Percentiles rank a stretch among this genome's conserved stretches.
These are phyloP conservation scores for Lithobius niger DNA, from an alignment of 1,140 invertebrate species.

Conservation along the genomic window DNA sequence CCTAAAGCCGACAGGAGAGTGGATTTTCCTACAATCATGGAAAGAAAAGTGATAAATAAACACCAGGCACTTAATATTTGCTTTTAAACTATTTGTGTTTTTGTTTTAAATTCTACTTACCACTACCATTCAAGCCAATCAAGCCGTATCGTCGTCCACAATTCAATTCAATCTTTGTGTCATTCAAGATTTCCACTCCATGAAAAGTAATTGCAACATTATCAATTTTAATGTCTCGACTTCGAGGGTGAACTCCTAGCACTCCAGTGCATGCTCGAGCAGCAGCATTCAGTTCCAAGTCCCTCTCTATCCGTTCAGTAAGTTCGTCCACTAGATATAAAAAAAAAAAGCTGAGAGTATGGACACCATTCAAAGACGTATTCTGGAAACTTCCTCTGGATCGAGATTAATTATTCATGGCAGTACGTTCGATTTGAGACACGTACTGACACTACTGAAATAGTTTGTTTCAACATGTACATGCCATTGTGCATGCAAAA, in stretches of 20 bases:
- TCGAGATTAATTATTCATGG: too few species aligned
- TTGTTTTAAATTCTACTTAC: constrained; percentile 37
- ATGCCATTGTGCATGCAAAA: too few species aligned
- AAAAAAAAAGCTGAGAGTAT: neutral
- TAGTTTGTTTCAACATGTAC: too few species aligned
- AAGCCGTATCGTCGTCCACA: constrained; percentile 92
- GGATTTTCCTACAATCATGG: constrained; percentile 56
- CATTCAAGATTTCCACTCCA: constrained; percentile 85
- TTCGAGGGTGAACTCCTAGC: constrained; percentile 83
- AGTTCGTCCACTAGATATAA: constrained; percentile 49
- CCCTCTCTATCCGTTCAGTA: constrained; percentile 74
- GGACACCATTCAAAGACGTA: too few species aligned
- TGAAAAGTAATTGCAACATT: constrained; percentile 98
- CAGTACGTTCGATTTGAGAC: too few species aligned
- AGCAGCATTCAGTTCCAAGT: constrained; percentile 80
- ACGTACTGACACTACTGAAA: too few species aligned
- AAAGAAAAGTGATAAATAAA: constrained; percentile 5
- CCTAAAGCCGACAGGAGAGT: constrained; percentile 81
- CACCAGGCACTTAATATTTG: neutral
- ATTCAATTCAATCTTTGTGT: constrained; percentile 93
- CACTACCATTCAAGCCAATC: constrained; percentile 90
- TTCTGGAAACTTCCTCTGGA: too few species aligned
- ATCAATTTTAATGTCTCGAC: constrained; percentile 91
- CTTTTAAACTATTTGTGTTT: neutral
- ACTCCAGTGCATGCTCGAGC: constrained; percentile 89